Evolutionary conservation across 2,888 invertebrate genomes (phyloP), one percentile per base, ranked within the genome.

Genomic region (Melinaea menophilus): DNA sequence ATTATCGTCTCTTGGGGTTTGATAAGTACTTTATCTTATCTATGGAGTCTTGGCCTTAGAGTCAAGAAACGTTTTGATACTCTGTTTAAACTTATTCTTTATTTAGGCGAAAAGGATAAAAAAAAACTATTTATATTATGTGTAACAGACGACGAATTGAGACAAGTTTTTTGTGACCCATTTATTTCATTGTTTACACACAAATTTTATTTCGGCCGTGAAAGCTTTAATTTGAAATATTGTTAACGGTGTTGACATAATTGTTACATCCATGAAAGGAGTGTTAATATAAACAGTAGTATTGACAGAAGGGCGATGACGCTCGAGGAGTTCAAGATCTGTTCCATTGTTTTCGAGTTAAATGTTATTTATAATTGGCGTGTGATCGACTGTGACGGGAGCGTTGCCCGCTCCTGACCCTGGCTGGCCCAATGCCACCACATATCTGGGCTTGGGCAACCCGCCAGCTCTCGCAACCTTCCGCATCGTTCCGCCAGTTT

Each of bases 381-480:
- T 69, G 71, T 72, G 74, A 70, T 69, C 68, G 68, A 70, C 76
- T 74, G 78, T 80, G 82, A 80, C 75, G 79, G 76, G 90, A 80
- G 86, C 89, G 88, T 86, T 83, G 90, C 63, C 85, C 90, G 90
- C 88, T 88, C 89, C 84, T 89, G 90, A 90, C 90, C 90, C 85
- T 90, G 89, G 85, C 88, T 88, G 88, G 89, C 86, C 85, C 89
- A 88, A 88, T 90, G 89, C 89, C 90, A 89, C 86, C 78, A 78
- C 82, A 77, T 78, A 81, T 82, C 79, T 75, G 77, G 77, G 75
- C 73, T 71, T 75, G 80, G 87, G 88, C 89, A 87, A 58, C 55
- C 69, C 71, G 88, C 89, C 89, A 88, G 82, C 75, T 69, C 71
- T 71, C 74, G 65, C 78, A 81, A 82, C 84, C 88, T 90, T 88